Conservation (phyloP, 2,113 vertebrate species). For the Pithys albifrons region DNA sequence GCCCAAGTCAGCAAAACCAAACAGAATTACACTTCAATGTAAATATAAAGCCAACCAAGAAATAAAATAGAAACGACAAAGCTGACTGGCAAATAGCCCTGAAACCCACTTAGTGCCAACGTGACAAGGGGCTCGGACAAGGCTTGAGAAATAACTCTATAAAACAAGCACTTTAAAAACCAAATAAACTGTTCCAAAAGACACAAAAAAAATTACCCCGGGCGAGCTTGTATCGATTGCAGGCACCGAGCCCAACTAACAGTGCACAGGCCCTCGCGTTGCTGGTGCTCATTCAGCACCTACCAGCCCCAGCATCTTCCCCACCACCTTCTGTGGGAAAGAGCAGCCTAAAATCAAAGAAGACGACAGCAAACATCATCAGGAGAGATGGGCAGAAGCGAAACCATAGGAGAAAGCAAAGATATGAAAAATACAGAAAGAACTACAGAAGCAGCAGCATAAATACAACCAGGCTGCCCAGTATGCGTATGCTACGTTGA, state of each 20-base stretch:
- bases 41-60: background rate
- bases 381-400: background rate
- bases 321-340: rapidly evolving
- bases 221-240: background rate
- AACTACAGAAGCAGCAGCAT: background rate
- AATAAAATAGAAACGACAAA: background rate
- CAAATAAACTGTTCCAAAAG: slow-evolving; percentile 23
- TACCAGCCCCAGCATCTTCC: background rate
- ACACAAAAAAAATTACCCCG: background rate
- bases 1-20: background rate
- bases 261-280: background rate
- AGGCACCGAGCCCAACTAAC: background rate
- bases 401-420: background rate
- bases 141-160: background rate
- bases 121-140: background rate
- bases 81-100: background rate
- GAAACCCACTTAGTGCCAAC: background rate
- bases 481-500: background rate
- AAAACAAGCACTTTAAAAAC: slow-evolving; percentile 20
- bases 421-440: background rate
- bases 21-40: background rate
- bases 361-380: background rate
- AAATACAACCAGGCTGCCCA: background rate
- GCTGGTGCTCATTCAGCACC: background rate
- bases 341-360: background rate